These are phyloP conservation scores for Sebastes schlegelii DNA, from an alignment of 2,113 vertebrate species.

Conservation along the genomic window DNA sequence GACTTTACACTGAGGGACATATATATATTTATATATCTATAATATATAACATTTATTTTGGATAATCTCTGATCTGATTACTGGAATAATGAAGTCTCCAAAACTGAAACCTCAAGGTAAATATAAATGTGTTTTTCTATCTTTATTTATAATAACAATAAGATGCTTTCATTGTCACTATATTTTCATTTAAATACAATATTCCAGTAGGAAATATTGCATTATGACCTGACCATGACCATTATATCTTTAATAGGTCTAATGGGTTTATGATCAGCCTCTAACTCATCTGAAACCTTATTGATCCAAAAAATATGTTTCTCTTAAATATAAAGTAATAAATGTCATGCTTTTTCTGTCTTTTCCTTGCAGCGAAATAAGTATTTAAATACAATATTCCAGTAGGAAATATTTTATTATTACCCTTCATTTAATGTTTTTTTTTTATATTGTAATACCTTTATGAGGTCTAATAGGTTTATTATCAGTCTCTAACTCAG, in stretches of 20 bases:
- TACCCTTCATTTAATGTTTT: not conserved
- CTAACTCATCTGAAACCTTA: not conserved
- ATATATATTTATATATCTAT: not conserved
- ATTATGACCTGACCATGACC: too few relatives aligned
- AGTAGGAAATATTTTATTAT: not conserved
- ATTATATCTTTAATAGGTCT: not conserved
- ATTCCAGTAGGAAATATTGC: not conserved
- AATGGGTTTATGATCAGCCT: not conserved
- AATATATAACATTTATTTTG: not conserved
- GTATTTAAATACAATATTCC: not conserved
- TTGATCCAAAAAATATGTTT: not conserved
- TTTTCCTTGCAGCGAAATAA: conserved; percentile 25
- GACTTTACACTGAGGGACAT: conserved; percentile 13
- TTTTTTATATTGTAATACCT: not conserved
- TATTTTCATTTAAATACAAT: not conserved
- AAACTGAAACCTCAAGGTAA: conserved; percentile 77
- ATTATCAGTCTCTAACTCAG: too few relatives aligned
- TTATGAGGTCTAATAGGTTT: not conserved
- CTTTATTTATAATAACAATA: not conserved
- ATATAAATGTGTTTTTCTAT: conserved; percentile 11
- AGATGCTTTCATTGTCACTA: not conserved
- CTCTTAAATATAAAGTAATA: not conserved
- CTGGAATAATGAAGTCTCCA: conserved; percentile 82
- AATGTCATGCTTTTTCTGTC: not conserved
- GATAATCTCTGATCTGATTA: conserved; percentile 22